These are phyloP conservation scores for Alcedo quadribrachys DNA, from an alignment of 2,797 vertebrate genomes.

Conservation along the genomic window DNA sequence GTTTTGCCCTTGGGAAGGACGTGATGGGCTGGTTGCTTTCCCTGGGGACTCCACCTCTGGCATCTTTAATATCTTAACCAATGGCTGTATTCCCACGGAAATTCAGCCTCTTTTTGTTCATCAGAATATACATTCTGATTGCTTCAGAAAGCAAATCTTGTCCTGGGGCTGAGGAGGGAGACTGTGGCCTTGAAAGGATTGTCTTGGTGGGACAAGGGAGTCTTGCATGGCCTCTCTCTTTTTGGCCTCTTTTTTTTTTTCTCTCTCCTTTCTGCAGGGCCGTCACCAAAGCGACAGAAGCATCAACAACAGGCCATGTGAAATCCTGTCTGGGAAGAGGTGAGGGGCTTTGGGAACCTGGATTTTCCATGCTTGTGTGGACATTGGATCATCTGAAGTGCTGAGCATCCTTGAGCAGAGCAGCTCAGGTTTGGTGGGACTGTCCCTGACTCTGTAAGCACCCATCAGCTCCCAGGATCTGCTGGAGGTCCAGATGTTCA, in stretches of 20 bases:
- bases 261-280: slow-evolving; percentile 73
- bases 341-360: slow-evolving; percentile 66
- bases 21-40: not conserved
- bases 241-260: not conserved
- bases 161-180: not conserved
- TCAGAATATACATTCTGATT: not conserved
- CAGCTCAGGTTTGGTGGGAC: not conserved
- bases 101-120: not conserved
- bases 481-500: not conserved
- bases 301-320: slow-evolving; percentile 89
- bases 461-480: not conserved
- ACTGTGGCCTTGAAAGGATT: not conserved
- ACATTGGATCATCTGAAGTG: rapidly evolving
- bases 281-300: slow-evolving; percentile 85
- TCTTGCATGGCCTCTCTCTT: not conserved
- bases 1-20: not conserved
- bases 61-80: not conserved
- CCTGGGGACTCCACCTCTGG: not conserved
- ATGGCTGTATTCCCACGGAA: not conserved
- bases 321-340: slow-evolving; percentile 86
- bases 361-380: not conserved
- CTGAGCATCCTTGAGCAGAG: not conserved
- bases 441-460: not conserved
- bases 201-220: not conserved
- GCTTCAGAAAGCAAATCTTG: not conserved